Evolutionary conservation across 2,888 invertebrate genomes (phyloP).

Genomic region (Megaustenia siamemsis): DNA sequence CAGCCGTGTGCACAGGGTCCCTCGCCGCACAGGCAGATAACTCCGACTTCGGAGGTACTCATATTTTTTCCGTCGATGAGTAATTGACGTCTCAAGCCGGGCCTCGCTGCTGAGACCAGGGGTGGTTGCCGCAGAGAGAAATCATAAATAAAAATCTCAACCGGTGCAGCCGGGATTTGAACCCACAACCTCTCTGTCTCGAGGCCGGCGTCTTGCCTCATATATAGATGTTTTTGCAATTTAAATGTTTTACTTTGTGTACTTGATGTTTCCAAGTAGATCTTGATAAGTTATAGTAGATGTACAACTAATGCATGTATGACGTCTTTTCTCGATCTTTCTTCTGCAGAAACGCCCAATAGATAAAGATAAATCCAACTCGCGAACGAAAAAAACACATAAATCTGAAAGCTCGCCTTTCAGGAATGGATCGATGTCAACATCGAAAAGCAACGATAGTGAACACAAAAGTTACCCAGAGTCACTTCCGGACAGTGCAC

Average conservation of each 20-base stretch:
- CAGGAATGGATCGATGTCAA: background rate
- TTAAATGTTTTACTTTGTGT: background rate
- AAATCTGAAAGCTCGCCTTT: background rate
- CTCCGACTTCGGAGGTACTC: too few species aligned
- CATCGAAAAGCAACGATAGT: background rate
- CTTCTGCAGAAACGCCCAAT: constrained; percentile 1
- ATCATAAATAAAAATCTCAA: too few species aligned
- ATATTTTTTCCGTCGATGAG: too few species aligned
- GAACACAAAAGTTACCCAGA: background rate
- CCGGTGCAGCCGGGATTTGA: too few species aligned
- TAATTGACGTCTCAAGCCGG: too few species aligned
- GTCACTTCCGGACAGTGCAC: background rate
- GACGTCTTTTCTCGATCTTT: too few species aligned
- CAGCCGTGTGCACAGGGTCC: too few species aligned
- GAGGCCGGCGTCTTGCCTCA: background rate
- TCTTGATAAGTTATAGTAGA: background rate
- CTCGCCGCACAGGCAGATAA: too few species aligned
- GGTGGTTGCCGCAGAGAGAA: too few species aligned
- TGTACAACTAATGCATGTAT: background rate
- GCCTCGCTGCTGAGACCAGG: too few species aligned
- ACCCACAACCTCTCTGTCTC: background rate
- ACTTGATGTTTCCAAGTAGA: background rate
- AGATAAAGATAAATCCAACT: constrained; percentile 3
- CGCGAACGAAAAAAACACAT: background rate
- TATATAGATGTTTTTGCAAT: background rate